Evolutionary conservation across 2,888 invertebrate genomes (phyloP).

Genomic region (Drosophila lacicola): DNA sequence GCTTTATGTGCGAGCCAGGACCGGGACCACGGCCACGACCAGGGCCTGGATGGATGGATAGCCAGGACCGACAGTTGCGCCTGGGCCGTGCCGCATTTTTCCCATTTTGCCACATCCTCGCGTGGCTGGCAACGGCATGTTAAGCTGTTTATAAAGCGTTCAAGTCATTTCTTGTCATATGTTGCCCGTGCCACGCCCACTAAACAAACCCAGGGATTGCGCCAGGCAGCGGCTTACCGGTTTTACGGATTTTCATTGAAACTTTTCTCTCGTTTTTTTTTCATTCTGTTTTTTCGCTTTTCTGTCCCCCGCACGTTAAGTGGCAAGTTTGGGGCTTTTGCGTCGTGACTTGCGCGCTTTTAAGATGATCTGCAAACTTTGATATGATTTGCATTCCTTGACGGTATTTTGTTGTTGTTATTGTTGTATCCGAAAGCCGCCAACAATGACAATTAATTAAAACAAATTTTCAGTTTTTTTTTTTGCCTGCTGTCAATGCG

Average conservation of each 20-base stretch:
- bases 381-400: constrained; percentile 70
- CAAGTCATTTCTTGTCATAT: constrained; percentile 66
- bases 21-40: constrained; percentile 16
- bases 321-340: constrained; percentile 67
- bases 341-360: constrained; percentile 53
- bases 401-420: constrained; percentile 28
- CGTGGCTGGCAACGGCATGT: constrained; percentile 70
- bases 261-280: not conserved
- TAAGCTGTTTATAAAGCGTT: constrained; percentile 79
- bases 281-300: not conserved
- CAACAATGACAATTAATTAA: constrained; percentile 75
- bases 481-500: constrained; percentile 39
- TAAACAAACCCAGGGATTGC: constrained; percentile 2
- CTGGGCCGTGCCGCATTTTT: constrained; percentile 1
- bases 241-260: constrained; percentile 58
- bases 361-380: constrained; percentile 60
- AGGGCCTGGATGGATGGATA: constrained; percentile 16
- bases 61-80: constrained; percentile 32
- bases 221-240: constrained; percentile 39
- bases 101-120: constrained; percentile 44
- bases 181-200: constrained; percentile 46
- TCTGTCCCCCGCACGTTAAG: constrained; percentile 36
- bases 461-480: constrained; percentile 36
- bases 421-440: constrained; percentile 44
- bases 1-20: constrained; percentile 56